These are phyloP conservation scores for Heterodera filipjevi DNA, from an alignment of 2,888 invertebrate species.

Conservation along the genomic window DNA sequence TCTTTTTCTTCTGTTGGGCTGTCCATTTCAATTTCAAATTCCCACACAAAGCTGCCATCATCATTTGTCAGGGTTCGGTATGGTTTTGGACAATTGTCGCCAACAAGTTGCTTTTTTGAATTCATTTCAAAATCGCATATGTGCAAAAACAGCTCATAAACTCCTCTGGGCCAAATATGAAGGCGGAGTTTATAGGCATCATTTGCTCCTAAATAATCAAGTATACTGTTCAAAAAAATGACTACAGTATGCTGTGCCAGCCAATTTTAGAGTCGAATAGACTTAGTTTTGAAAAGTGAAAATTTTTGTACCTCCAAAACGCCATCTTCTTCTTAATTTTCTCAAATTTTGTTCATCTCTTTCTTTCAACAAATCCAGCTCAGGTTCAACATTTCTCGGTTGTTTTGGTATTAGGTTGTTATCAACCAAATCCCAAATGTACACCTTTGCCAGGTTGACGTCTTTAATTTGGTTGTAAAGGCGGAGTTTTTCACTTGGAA, in stretches of 20 bases:
- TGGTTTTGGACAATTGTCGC: background rate
- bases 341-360: background rate
- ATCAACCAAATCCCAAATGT: background rate
- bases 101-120: background rate
- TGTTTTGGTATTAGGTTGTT: background rate
- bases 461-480: background rate
- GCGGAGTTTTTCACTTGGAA: background rate
- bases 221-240: too few species aligned
- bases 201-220: background rate
- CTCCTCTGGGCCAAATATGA: background rate
- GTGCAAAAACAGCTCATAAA: background rate
- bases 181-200: background rate
- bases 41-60: background rate
- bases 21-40: background rate
- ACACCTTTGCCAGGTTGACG: background rate
- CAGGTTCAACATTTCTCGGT: background rate
- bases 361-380: background rate
- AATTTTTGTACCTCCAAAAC: too few species aligned
- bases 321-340: too few species aligned
- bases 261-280: too few species aligned
- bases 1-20: background rate
- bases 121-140: background rate
- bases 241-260: too few species aligned
- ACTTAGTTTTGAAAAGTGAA: too few species aligned
- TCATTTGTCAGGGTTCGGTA: background rate